phyloP scores from a whole-genome alignment of 2,797 vertebrate species.

The Glossophaga mutica region DNA sequence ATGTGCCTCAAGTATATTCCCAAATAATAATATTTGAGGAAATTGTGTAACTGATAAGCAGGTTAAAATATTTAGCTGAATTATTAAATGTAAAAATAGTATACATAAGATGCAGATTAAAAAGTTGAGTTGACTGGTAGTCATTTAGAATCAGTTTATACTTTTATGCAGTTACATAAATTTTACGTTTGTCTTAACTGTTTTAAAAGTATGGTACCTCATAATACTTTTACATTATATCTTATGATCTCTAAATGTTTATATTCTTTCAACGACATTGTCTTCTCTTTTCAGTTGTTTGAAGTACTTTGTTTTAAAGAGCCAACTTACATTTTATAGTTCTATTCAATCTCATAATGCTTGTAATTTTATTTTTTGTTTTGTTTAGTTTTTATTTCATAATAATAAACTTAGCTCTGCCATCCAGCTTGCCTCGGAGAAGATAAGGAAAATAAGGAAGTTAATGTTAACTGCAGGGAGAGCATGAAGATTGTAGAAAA shows the following conservation, averaged over 20 bases:
- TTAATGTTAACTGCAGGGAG: slow-evolving; percentile 78
- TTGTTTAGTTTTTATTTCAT: slow-evolving; percentile 80
- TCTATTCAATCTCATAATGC: neutral
- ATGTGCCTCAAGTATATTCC: neutral
- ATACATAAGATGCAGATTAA: neutral
- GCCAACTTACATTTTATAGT: neutral
- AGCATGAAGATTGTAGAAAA: slow-evolving; percentile 53
- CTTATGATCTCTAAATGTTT: slow-evolving; percentile 20
- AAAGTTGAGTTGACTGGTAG: neutral
- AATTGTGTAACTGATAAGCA: neutral
- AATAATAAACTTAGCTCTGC: slow-evolving; percentile 76
- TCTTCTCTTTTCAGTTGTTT: slow-evolving; percentile 6
- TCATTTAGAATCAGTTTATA: neutral
- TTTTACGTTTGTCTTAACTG: neutral
- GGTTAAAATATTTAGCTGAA: neutral
- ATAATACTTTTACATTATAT: slow-evolving; percentile 9
- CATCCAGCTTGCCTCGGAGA: slow-evolving; percentile 65
- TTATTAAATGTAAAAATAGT: slow-evolving; percentile 27
- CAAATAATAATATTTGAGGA: neutral
- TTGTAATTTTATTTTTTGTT: slow-evolving; percentile 1
- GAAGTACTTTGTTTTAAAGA: neutral
- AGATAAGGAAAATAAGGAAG: slow-evolving; percentile 60
- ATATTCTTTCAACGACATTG: neutral
- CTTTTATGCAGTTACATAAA: neutral
- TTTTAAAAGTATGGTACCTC: slow-evolving; percentile 13